Conservation (phyloP, 2,888 invertebrate species). For the Polydrusus pterygomalis region DNA sequence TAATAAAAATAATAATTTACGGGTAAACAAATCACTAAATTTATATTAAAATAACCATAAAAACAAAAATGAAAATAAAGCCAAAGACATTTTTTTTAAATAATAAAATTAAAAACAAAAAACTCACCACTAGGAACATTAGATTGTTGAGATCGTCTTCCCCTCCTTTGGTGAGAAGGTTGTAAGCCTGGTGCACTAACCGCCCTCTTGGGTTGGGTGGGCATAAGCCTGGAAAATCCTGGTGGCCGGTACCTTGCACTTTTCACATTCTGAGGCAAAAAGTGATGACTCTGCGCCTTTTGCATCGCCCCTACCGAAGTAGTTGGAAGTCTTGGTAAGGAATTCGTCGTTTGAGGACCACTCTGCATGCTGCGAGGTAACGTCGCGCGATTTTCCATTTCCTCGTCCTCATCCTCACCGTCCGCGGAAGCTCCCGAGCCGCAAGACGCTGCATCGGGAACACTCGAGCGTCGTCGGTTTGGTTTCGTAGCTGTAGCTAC, state of each 20-base stretch:
- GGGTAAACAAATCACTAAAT: neutral
- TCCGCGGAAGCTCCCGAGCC: constrained; percentile 74
- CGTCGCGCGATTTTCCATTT: constrained; percentile 74
- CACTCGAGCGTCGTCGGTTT: constrained; percentile 74
- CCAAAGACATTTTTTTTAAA: neutral
- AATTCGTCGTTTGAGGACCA: constrained; percentile 80
- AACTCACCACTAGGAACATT: constrained; percentile 77
- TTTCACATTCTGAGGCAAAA: constrained; percentile 81
- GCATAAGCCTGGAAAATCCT: constrained; percentile 79
- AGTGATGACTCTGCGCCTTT: constrained; percentile 79
- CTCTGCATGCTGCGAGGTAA: constrained; percentile 79
- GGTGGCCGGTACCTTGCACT: constrained; percentile 92
- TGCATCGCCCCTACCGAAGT: constrained; percentile 74
- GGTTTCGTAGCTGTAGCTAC: constrained; percentile 67
- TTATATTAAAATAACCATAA: neutral
- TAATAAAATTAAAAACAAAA: constrained; percentile 16
- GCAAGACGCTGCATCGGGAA: constrained; percentile 75
- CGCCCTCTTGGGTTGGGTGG: constrained; percentile 80
- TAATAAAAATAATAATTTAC: neutral
- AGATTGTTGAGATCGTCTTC: constrained; percentile 69
- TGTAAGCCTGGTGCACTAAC: constrained; percentile 86
- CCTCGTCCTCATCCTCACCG: constrained; percentile 73
- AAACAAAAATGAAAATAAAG: neutral
- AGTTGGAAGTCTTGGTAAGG: constrained; percentile 84
- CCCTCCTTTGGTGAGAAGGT: constrained; percentile 77